A percentile compares a stretch with the other conserved stretches of the same genome.
Conservation (phyloP, 2,113 vertebrate genomes). For the Cheilinus undulatus region DNA sequence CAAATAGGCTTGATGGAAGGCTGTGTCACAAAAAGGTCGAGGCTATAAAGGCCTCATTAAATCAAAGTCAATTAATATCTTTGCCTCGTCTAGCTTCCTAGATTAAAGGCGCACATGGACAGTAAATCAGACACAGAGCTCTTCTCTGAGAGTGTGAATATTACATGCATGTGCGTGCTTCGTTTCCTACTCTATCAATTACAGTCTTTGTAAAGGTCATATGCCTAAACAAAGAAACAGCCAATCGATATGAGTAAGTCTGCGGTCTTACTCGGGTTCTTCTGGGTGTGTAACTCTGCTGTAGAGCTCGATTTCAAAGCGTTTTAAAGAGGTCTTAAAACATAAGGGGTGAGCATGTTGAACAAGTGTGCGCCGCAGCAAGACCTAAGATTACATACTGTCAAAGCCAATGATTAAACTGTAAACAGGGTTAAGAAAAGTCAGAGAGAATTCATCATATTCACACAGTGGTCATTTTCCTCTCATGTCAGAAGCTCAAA, state of each 20-base stretch:
- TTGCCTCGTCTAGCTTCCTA: constrained; percentile 18
- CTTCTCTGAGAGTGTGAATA: constrained; percentile 33
- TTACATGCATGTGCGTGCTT: constrained; percentile 21
- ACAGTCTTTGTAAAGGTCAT: constrained; percentile 31
- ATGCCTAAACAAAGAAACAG: constrained; percentile 3
- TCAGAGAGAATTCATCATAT: neutral
- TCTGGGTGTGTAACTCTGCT: constrained; percentile 21
- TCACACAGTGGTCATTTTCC: no score
- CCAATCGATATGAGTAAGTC: constrained; percentile 34
- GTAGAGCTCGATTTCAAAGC: constrained; percentile 47
- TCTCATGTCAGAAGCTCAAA: no score
- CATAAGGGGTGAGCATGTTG: constrained; percentile 3
- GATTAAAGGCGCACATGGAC: constrained; percentile 59
- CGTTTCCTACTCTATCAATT: constrained; percentile 47
- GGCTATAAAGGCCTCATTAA: constrained; percentile 62
- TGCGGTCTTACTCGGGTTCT: constrained; percentile 20
- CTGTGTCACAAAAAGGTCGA: constrained; percentile 53
- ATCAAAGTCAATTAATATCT: constrained; percentile 71
- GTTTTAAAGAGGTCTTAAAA: constrained; percentile 50
- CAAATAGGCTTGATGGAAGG: constrained; percentile 15
- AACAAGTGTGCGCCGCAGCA: constrained; percentile 10
- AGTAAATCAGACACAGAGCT: constrained; percentile 57
- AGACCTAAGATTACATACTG: constrained; percentile 35
- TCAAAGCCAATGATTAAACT: constrained; percentile 1
- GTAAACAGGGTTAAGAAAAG: constrained; percentile 7